Evolutionary conservation across 53 echinoderm and acorn worm species (phyloP).

Genomic region (Stichopus horrens): DNA sequence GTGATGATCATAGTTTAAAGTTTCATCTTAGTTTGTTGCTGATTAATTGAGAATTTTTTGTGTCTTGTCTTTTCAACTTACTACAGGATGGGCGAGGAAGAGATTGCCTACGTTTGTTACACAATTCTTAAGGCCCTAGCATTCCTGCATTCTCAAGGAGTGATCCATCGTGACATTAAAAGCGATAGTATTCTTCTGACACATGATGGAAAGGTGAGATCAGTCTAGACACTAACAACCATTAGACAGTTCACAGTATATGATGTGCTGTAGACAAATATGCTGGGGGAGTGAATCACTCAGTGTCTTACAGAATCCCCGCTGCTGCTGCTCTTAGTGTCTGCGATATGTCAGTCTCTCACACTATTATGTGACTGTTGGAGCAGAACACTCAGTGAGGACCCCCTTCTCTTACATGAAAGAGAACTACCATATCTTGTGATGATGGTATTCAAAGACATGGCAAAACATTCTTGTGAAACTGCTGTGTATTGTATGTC

Average conservation of each 20-base stretch:
- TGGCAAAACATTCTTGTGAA: too few relatives aligned
- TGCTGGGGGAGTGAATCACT: too few relatives aligned
- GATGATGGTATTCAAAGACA: too few relatives aligned
- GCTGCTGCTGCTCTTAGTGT: too few relatives aligned
- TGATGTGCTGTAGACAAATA: too few relatives aligned
- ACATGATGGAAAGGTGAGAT: conserved; percentile 88
- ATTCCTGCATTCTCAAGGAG: conserved; percentile 89
- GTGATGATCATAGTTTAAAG: background rate
- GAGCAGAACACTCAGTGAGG: too few relatives aligned
- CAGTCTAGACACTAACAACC: background rate
- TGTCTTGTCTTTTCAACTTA: background rate
- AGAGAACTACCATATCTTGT: too few relatives aligned
- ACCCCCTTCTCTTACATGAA: too few relatives aligned
- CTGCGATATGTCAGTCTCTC: too few relatives aligned
- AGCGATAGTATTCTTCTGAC: conserved; percentile 97
- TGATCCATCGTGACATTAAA: conserved; percentile 95
- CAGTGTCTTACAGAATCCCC: too few relatives aligned
- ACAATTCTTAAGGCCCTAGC: conserved; percentile 87
- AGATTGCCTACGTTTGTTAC: conserved; percentile 88
- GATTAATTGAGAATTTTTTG: background rate
- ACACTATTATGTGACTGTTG: too few relatives aligned
- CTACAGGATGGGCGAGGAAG: conserved; percentile 84
- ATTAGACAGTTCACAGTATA: background rate
- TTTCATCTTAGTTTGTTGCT: background rate
- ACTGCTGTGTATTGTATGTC: too few relatives aligned